Evolutionary conservation across 2,888 invertebrate species (phyloP), one percentile per base, ranked within the genome.

Genomic region (Lasioglossum pauxillum): DNA sequence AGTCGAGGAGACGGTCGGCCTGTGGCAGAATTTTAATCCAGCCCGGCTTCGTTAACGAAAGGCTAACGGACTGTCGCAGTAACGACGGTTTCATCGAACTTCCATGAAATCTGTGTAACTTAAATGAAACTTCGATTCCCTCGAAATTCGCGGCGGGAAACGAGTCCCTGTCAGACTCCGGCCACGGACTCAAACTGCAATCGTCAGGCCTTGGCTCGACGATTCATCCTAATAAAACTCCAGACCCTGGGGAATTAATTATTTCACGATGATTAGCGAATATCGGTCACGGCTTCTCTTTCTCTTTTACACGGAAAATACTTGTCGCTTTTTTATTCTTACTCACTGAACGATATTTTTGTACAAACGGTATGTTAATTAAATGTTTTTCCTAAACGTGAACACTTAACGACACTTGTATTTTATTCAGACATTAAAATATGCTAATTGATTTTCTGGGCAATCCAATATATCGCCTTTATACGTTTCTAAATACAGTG

Each of bases 71-170:
- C 41, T 67, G 69, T 72, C 46, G 49, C 27, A 27, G 78, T 78
- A 57, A 72, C 78, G 41, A 57, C 57, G 31, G 41, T 78, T 78
- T 78, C 46, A 72, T 72, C 78, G 71, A 78, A 72, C 23, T 78
- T 72, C 31, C 41, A 49, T 57, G 57, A 57, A 78, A 78, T 41
- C 71, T 44, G 71, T 23, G 78, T 31, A 78, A 78, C 72, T 78
- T 72, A 41, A 78, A 78, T 71, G 78, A 53, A 57, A 69, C 53
- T 71, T 78, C 57, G 72, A 57, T 72, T 57, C 78, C 31, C 27
- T 57, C 27, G 31, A 41, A 78, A 72, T 78, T 57, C 53, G 57
- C 38, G 71, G 71, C 71, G 67, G 12, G 31, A 57, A 78, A 57
- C 49, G 57, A 27, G 78, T 27, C 31, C 16, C 41, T 31, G 41